Evolutionary conservation across 2,113 vertebrate species (phyloP), one percentile per base, ranked within the genome.

Genomic region (Menura novaehollandiae): DNA sequence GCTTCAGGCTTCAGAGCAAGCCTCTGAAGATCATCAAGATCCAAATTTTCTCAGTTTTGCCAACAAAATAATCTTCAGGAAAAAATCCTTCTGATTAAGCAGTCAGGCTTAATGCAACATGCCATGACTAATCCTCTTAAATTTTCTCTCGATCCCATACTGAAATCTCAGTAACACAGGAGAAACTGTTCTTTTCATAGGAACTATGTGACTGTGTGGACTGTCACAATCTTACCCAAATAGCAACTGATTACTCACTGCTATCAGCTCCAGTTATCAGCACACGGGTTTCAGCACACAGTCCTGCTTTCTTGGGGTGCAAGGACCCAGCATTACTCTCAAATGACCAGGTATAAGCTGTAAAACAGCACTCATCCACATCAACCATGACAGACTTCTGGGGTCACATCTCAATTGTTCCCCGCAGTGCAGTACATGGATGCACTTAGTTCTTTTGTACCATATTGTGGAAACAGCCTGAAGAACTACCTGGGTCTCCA

Each of bases 21-120:
- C 24, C 58, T 49, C 46, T 60, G 47, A 20, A 94, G 11, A 33
- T 74, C 62, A 89, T 44, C 52, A 90, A 62, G 62, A 78, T 5
- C n/a, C 28, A 0, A 1, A 62, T 82, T 94, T 94, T 84, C 32
- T 53, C 77, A 64, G 33, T 85, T 96, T 89, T 68, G 39, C 73
- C 76, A 94, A 72, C 27, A 66, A 91, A 94, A 93, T 84, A 93
- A 87, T 92, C 85, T 95, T 93, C 46, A 74, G 46, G 43, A 47
- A 94, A 76, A 85, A 88, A n/a, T 49, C 73, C 62, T 67, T 84
- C 47, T 62, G 82, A 94, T 86, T 95, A 96, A 95, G 73, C 58
- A 96, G 87, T 82, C 76, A 89, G 72, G 63, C 66, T 96, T 95
- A 96, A 84, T 32, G 23, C 56, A 95, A 82, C 37, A 71, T 3